Evolutionary conservation across 92 coral and sea anemone genomes (phyloP), one percentile per base, ranked within the genome.

Genomic region (Meandrina meandrites): DNA sequence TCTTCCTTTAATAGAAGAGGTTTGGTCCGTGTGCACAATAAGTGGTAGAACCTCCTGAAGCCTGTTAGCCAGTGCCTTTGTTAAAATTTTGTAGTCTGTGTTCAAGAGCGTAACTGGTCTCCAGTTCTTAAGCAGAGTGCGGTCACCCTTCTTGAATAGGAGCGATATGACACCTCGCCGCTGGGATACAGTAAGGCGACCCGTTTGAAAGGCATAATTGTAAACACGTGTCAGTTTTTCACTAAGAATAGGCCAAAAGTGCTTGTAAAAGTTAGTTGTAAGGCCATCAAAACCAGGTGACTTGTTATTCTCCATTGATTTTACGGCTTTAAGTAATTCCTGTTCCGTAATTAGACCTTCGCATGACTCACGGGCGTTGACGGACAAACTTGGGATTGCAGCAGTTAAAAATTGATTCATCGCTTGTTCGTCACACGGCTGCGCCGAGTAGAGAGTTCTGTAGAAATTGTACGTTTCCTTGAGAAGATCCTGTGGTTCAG

Each of bases 381-480:
- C 16, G 3, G 35, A 1, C 8, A 82, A 53, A 0, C 12, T 19
- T 0, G 78, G 82, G 12, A 56, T 79, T 8, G n/a, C 8, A 45
- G 8, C 73, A 34, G 21, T 27, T 7, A 77, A 19, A 45, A 89
- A 69, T 9, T 50, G n/a, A 12, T 8, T 51, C 13, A 1, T 51
- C 17, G 60, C 79, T 0, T 24, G n/a, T 30, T 14, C 14, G 47
- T 84, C 87, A 5, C 36, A 34, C 16, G 57, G n/a, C 10, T 88
- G 83, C 4, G 81, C 79, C 32, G 76, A 30, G 54, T 84, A 91
- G 0, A 91, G 87, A 0, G 34, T 5, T 76, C 80, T 84, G 42
- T 84, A 91, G 45, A 88, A 91, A 2, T 22, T 0, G 18, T 34
- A n/a, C 0, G 87, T 73, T 36, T 79, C 86, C 5, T 35, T 11